Base-by-base conservation (phyloP, 2,113 vertebrate genomes). In the Sebastes schlegelii region DNA sequence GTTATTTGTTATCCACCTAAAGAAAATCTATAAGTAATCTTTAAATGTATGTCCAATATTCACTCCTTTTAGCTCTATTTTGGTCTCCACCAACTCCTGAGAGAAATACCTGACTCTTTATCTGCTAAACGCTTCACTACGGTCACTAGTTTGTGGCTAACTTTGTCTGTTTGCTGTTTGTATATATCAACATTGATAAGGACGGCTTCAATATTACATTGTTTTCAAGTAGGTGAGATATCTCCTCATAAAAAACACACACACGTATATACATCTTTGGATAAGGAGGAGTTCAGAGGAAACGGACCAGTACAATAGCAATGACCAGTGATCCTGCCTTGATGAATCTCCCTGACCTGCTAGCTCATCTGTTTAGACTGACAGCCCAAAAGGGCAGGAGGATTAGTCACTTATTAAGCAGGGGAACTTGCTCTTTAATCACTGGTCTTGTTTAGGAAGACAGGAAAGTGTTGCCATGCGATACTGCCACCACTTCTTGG, bases 311-410 rank as follows among this genome's bases (percentile, higher is more conserved):
- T 43, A 14, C 71, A 61, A 40, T 6, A 42, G 52, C 55, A 63
- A 46, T 63, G 68, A 77, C 64, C 75, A 26, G 19, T 58, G 62
- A 68, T 49, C 10, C 6, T 26, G 61, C 46, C 71, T 79, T 86
- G 88, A 92, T 91, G 86, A 84, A 88, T 86, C 72, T 83, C 26
- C 73, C 54, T 65, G 87, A 79, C 70, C 74, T 21, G 49, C 78
- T 8, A 43, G 71, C 80, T 91, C 93, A 89, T 90, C 89, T 70
- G 83, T 90, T 89, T 85, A 52, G 73, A 86, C 88, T 86, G 90
- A 88, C 91, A 93, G 86, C 82, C 13, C 66, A 46, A 91, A 92
- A 92, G 92, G 91, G 79, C 92, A 93, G 57, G 1, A 48, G 86
- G 86, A 91, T 92, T 92, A 84, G 79, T 79, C 49, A 34, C 84